Percentiles rank a stretch among this genome's conserved stretches.
Evolutionary conservation across 2,113 vertebrate species (phyloP).

Genomic region (Rhea pennata): DNA sequence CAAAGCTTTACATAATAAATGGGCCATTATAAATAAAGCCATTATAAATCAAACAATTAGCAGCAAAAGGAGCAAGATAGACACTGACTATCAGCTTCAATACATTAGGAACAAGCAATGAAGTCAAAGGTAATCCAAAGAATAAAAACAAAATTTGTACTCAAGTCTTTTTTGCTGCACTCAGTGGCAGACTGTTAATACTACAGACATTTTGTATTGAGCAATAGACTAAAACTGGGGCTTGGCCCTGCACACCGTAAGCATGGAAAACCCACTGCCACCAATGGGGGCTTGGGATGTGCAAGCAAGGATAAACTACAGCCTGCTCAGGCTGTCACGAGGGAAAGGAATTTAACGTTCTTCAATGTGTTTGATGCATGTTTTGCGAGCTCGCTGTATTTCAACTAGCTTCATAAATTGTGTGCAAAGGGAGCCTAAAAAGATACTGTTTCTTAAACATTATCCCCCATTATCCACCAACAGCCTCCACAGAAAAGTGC

Average conservation of each 20-base stretch:
- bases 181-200: background rate
- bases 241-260: background rate
- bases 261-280: background rate
- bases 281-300: background rate
- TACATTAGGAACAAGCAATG: background rate
- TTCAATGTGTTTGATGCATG: background rate
- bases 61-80: background rate
- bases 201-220: background rate
- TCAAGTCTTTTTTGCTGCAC: background rate
- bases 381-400: background rate
- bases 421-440: background rate
- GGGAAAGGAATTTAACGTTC: background rate
- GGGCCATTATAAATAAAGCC: background rate
- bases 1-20: background rate
- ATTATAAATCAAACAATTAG: background rate
- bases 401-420: background rate
- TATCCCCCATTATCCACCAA: no score
- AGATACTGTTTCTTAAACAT: background rate
- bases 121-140: background rate
- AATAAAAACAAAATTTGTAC: background rate
- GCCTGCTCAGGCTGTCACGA: background rate
- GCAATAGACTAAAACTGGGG: background rate
- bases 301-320: background rate
- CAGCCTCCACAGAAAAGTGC: background rate
- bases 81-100: background rate